phyloP scores from a whole-genome alignment of 1,140 invertebrate genomes.

The Geopemphigus sp. region DNA sequence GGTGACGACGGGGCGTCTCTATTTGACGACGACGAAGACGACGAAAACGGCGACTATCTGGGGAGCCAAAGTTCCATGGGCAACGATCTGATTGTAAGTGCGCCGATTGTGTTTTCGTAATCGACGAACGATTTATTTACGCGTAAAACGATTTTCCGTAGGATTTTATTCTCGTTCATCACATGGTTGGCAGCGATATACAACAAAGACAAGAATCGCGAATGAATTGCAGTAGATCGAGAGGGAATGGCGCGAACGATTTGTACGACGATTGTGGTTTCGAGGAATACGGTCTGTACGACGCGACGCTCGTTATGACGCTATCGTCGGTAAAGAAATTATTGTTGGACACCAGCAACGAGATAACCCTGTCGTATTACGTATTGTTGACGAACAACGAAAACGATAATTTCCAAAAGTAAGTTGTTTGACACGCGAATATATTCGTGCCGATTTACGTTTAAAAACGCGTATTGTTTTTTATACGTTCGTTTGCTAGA shows the following conservation, averaged over 20 bases:
- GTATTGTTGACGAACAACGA: conserved; percentile 28
- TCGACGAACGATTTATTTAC: too few species aligned
- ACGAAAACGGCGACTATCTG: background rate
- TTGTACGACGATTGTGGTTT: background rate
- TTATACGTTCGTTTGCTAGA: background rate
- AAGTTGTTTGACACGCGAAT: too few species aligned
- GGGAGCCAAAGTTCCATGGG: background rate
- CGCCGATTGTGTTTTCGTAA: too few species aligned
- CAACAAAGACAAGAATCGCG: conserved; percentile 4
- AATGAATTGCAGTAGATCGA: background rate
- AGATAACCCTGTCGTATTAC: conserved; percentile 25
- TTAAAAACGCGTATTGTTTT: too few species aligned
- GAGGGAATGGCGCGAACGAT: background rate
- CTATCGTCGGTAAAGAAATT: conserved; percentile 16
- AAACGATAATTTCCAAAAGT: background rate
- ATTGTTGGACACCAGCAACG: conserved; percentile 6
- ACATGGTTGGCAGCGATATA: conserved; percentile 21
- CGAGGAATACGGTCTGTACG: conserved; percentile 20
- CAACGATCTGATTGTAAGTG: background rate
- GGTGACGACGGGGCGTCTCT: conserved; percentile 4
- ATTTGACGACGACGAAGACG: conserved; percentile 19
- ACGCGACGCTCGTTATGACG: conserved; percentile 25
- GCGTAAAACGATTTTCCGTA: background rate
- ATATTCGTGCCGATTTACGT: too few species aligned
- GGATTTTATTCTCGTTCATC: conserved; percentile 27